phyloP scores from a whole-genome alignment of 2,888 invertebrate species.

The Orthosia incerta region DNA sequence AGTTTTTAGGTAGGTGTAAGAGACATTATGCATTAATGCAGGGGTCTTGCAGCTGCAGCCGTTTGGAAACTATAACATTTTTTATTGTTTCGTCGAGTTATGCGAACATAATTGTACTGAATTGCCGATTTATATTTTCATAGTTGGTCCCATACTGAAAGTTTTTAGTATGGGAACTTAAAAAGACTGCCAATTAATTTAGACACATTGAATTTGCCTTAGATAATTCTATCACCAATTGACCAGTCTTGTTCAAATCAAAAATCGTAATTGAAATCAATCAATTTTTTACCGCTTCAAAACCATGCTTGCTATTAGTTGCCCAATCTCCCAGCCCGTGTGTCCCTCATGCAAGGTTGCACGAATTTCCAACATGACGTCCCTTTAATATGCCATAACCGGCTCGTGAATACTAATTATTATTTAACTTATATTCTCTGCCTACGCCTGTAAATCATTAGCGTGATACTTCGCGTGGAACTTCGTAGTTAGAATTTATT shows the following conservation, averaged over 20 bases:
- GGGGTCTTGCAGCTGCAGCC: not conserved
- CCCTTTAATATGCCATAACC: constrained; percentile 74
- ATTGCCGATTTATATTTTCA: too few relatives aligned
- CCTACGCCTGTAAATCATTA: constrained; percentile 57
- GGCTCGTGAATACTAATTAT: constrained; percentile 81
- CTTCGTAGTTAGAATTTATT: constrained; percentile 49
- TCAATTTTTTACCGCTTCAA: too few relatives aligned
- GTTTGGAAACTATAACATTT: too few relatives aligned
- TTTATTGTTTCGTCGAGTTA: too few relatives aligned
- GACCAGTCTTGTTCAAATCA: not conserved
- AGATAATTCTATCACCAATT: not conserved
- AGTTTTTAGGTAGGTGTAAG: not conserved
- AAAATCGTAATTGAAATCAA: not conserved
- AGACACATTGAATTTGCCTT: not conserved
- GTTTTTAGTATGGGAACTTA: too few relatives aligned
- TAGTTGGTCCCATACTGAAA: too few relatives aligned
- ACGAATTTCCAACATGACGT: constrained; percentile 73
- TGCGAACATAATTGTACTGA: too few relatives aligned
- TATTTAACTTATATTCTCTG: constrained; percentile 58
- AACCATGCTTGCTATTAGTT: not conserved
- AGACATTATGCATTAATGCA: not conserved
- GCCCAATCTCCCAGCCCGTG: constrained; percentile 27
- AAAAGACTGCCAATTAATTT: too few relatives aligned
- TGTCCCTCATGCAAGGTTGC: constrained; percentile 65
- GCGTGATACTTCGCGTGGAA: constrained; percentile 57